Conservation (phyloP, 2,888 invertebrate species). For the Mycogona germanica region DNA sequence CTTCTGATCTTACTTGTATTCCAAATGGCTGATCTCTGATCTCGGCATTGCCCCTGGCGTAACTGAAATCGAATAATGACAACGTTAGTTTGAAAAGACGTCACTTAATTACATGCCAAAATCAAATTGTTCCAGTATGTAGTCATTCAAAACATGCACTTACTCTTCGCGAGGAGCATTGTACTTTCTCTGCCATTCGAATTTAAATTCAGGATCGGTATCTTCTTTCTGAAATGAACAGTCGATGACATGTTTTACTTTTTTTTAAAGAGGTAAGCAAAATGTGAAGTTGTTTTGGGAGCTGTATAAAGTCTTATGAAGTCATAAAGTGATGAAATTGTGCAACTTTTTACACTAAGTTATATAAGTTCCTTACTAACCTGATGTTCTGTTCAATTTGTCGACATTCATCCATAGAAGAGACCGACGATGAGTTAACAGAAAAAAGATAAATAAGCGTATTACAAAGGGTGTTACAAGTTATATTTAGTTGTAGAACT, state of each 20-base stretch:
- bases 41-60: slow-evolving; percentile 94
- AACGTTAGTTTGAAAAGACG: background rate
- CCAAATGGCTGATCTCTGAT: slow-evolving; percentile 98
- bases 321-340: slow-evolving; percentile 3
- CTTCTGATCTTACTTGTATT: slow-evolving; percentile 72
- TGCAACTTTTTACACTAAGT: background rate
- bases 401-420: background rate
- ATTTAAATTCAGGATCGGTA: slow-evolving; percentile 93
- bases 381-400: slow-evolving; percentile 18
- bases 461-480: background rate
- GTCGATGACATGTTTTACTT: slow-evolving; percentile 2
- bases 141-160: slow-evolving; percentile 25
- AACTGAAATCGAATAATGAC: slow-evolving; percentile 40
- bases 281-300: no score
- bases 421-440: background rate
- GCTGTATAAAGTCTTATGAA: no score
- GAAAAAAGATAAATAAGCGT: background rate
- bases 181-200: slow-evolving; percentile 99
- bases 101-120: background rate
- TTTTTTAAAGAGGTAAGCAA: no score
- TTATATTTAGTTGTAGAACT: background rate
- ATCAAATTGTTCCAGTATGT: background rate
- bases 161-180: slow-evolving; percentile 93
- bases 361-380: slow-evolving; percentile 10
- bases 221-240: slow-evolving; percentile 53